These are phyloP conservation scores for Microctenopoma steveboyesi DNA, from an alignment of 2,797 vertebrate genomes.

Conservation along the genomic window DNA sequence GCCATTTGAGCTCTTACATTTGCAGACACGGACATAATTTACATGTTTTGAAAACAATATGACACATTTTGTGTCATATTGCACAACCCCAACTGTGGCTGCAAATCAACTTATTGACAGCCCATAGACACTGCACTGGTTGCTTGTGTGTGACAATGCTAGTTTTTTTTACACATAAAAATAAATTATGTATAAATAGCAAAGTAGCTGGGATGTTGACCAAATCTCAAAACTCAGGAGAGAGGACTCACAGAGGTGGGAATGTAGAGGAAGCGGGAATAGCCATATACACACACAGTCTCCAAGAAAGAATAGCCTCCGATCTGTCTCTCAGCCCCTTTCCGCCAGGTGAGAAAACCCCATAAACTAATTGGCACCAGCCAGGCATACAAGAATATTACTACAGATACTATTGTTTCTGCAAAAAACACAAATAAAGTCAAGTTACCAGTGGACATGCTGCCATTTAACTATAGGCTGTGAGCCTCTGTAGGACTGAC, in stretches of 20 bases:
- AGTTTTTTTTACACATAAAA: too few relatives aligned
- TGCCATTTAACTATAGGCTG: too few relatives aligned
- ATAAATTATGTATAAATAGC: too few relatives aligned
- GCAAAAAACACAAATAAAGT: slow-evolving; percentile 4
- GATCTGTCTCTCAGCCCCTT: slow-evolving; percentile 73
- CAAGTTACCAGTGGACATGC: background rate
- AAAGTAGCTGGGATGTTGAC: background rate
- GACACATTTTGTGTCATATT: too few relatives aligned
- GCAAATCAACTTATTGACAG: too few relatives aligned
- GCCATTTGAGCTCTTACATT: too few relatives aligned
- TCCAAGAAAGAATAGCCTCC: slow-evolving; percentile 88
- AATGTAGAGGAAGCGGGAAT: slow-evolving; percentile 90
- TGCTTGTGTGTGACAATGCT: too few relatives aligned
- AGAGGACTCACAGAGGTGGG: slow-evolving; percentile 87
- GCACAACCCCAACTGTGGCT: too few relatives aligned
- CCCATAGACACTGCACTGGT: too few relatives aligned
- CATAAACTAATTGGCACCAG: slow-evolving; percentile 88
- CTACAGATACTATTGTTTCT: slow-evolving; percentile 86
- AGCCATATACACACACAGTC: slow-evolving; percentile 90
- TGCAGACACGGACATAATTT: too few relatives aligned
- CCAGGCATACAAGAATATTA: slow-evolving; percentile 90
- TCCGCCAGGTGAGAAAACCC: slow-evolving; percentile 89
- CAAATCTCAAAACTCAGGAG: background rate
- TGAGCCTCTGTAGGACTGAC: slow-evolving; percentile 27
- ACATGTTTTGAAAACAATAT: too few relatives aligned